Percentiles rank a stretch among this genome's conserved stretches.
Evolutionary conservation across 2,113 vertebrate genomes (phyloP).

Genomic region (Pogonocichla stellata): DNA sequence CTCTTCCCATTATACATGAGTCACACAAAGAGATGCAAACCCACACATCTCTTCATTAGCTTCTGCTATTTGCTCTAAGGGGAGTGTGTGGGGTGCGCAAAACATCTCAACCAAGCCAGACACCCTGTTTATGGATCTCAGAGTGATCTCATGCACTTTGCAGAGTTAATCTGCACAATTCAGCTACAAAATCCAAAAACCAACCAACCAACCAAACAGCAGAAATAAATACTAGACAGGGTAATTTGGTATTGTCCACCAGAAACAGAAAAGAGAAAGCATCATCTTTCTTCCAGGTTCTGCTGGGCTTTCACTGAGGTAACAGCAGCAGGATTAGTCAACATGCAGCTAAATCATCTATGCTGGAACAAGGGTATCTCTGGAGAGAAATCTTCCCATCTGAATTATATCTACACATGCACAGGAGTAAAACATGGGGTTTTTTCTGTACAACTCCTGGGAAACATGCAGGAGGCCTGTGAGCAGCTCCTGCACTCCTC

Average conservation of each 20-base stretch:
- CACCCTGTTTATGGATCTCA: background rate
- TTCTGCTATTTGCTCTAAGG: background rate
- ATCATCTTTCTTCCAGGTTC: background rate
- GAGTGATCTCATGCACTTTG: background rate
- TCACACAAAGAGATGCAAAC: background rate
- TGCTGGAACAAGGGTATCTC: background rate
- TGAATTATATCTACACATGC: background rate
- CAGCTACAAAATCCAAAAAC: background rate
- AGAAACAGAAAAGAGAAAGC: background rate
- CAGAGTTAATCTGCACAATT: background rate
- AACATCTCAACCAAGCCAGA: background rate
- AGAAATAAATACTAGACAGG: background rate
- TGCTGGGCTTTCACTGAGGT: background rate
- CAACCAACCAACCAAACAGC: background rate
- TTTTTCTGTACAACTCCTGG: background rate
- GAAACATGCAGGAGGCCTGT: background rate
- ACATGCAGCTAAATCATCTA: background rate
- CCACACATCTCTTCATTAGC: background rate
- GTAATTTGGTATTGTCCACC: background rate
- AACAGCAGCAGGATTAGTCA: background rate
- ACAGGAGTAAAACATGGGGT: background rate
- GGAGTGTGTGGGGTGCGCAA: background rate
- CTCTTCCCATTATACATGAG: background rate
- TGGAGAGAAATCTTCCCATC: background rate
- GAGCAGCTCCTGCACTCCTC: background rate